These are phyloP conservation scores for Lagopus muta DNA, from an alignment of 2,113 vertebrate species.

Conservation along the genomic window DNA sequence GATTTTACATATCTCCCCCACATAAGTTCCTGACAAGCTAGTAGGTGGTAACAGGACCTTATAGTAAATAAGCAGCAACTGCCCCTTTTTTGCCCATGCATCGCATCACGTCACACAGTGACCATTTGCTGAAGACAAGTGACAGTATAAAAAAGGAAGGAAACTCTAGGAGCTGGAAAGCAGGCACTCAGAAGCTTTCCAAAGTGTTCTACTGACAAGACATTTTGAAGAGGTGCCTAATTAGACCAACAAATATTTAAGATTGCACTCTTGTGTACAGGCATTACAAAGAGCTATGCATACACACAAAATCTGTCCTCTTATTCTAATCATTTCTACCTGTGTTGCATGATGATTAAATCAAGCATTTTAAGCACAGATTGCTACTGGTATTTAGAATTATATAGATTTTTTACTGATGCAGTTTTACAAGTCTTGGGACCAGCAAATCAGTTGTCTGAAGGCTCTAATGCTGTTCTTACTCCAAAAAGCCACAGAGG, in stretches of 20 bases:
- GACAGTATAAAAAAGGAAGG: neutral
- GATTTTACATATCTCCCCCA: neutral
- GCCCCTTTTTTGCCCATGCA: neutral
- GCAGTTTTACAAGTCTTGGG: neutral
- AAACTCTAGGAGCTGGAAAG: neutral
- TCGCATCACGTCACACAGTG: neutral
- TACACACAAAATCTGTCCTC: neutral
- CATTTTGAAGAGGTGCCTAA: slow-evolving; percentile 20
- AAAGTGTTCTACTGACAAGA: neutral
- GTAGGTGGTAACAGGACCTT: slow-evolving; percentile 16
- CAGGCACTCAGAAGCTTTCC: neutral
- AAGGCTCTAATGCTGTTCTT: neutral
- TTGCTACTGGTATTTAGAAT: neutral
- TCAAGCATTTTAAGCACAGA: neutral
- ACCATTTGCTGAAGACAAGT: slow-evolving; percentile 5
- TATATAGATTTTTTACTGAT: neutral
- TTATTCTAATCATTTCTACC: neutral
- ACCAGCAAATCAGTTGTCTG: neutral
- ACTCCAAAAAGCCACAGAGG: neutral
- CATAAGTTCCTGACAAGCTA: neutral
- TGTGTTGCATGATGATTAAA: neutral
- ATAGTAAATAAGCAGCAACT: slow-evolving; percentile 37
- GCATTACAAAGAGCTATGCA: neutral
- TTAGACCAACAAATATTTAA: slow-evolving; percentile 4
- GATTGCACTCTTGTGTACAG: neutral